phyloP scores from a whole-genome alignment of 2,797 vertebrate species.

The Myotis findleyi region DNA sequence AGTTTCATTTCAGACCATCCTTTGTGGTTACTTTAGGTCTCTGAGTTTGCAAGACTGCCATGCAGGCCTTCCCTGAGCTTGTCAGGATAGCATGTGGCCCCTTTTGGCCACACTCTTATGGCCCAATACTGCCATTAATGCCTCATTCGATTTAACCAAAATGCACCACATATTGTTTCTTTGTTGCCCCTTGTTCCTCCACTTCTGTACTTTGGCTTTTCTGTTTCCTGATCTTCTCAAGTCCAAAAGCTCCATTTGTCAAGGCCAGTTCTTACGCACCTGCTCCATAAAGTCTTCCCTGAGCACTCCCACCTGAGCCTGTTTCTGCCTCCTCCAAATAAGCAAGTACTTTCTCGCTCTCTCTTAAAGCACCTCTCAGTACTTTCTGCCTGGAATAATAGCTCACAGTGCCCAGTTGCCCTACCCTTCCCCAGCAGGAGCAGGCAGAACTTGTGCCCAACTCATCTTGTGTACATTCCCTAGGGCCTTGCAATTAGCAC shows the following conservation, averaged over 20 bases:
- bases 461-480: neutral
- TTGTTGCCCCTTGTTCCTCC: neutral
- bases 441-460: neutral
- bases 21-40: no score
- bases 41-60: no score
- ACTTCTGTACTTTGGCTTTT: neutral
- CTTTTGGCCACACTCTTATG: neutral
- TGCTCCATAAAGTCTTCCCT: neutral
- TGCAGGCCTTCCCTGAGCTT: no score
- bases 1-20: no score
- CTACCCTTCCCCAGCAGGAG: neutral
- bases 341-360: neutral
- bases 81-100: no score
- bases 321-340: neutral
- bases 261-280: neutral
- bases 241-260: neutral
- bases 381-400: neutral
- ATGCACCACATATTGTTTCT: neutral
- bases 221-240: neutral
- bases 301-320: neutral
- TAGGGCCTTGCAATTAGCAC: neutral
- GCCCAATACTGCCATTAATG: neutral
- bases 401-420: neutral
- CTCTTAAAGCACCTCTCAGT: neutral
- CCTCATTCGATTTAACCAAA: neutral